Percentiles rank a stretch among this genome's conserved stretches.
These are phyloP conservation scores for Orientallactaga bullata DNA, from an alignment of 2,113 vertebrate genomes.

Conservation along the genomic window DNA sequence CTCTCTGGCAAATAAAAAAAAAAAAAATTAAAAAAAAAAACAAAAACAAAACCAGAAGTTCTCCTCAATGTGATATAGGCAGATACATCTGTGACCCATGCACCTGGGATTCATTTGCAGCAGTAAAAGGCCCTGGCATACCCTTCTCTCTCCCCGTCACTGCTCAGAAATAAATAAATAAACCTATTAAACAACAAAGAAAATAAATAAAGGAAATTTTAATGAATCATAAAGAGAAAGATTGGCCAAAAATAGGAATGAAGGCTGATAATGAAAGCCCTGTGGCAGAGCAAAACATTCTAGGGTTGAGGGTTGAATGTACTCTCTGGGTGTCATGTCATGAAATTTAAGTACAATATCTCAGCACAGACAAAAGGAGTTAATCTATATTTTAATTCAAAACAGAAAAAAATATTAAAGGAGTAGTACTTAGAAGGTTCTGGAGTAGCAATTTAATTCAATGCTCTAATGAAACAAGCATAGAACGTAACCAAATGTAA, in stretches of 20 bases:
- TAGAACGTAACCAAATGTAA: neutral
- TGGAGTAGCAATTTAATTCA: neutral
- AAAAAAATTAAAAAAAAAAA: no score
- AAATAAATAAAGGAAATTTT: neutral
- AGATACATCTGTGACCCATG: no score
- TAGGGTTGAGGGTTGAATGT: neutral
- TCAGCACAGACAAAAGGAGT: neutral
- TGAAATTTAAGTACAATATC: neutral
- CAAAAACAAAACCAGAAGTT: neutral
- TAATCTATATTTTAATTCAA: neutral
- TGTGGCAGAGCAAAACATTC: neutral
- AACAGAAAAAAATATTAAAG: neutral
- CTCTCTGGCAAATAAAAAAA: no score
- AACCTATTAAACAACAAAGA: neutral
- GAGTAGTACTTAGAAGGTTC: neutral
- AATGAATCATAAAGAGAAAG: neutral
- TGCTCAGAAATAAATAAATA: no score
- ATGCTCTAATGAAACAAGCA: neutral
- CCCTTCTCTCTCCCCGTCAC: no score
- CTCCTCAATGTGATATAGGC: no score
- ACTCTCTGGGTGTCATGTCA: neutral
- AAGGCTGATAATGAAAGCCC: neutral
- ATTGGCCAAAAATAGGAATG: neutral
- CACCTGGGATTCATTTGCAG: no score
- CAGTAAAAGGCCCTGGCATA: no score